Conservation (phyloP, 2,888 invertebrate genomes). For the Ischnus inquisitorius region DNA sequence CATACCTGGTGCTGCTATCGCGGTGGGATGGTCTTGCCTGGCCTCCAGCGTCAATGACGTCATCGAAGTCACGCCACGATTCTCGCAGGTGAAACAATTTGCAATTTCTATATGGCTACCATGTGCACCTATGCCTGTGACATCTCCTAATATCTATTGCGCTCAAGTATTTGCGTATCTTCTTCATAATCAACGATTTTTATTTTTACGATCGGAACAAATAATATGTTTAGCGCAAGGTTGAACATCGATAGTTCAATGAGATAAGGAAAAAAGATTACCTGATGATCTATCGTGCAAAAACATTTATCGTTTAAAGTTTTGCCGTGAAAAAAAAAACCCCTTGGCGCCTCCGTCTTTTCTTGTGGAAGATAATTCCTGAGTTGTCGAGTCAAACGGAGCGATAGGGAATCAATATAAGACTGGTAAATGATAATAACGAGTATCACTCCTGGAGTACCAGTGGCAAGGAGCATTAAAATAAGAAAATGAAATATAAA, state of each 20-base stretch:
- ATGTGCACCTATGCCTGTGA: constrained; percentile 37
- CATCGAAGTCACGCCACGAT: constrained; percentile 80
- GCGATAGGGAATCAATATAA: background rate
- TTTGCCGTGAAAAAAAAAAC: background rate
- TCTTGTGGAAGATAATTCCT: background rate
- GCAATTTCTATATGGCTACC: constrained; percentile 50
- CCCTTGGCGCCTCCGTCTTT: background rate
- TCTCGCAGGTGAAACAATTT: constrained; percentile 73
- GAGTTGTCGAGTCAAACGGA: background rate
- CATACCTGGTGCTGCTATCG: constrained; percentile 66
- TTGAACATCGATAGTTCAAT: background rate
- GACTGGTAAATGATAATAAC: constrained; percentile 2
- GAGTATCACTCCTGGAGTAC: background rate
- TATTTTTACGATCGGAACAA: background rate
- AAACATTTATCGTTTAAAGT: background rate
- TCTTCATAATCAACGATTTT: background rate
- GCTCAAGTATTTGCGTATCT: background rate
- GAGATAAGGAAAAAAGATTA: background rate
- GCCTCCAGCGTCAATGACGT: constrained; percentile 77
- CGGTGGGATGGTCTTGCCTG: constrained; percentile 75
- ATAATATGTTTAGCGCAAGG: background rate
- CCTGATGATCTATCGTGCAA: background rate
- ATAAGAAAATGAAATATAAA: constrained; percentile 30
- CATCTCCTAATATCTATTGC: constrained; percentile 37
- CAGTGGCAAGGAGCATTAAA: background rate